phyloP scores from a whole-genome alignment of 2,797 vertebrate genomes.

The Protonibea diacanthus region DNA sequence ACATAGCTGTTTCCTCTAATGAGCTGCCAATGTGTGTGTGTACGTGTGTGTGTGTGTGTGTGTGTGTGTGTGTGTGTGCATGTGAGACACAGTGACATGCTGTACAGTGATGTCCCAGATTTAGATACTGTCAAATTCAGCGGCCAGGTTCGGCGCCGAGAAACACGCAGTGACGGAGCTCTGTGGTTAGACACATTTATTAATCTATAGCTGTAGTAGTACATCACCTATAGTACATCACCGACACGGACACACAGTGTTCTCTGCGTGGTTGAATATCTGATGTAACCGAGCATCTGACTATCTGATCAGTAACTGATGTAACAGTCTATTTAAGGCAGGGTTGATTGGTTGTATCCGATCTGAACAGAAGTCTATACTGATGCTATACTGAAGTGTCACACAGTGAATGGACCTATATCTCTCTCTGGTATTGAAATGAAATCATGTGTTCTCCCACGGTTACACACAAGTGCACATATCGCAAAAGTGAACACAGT shows the following conservation, averaged over 20 bases:
- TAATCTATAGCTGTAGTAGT: slow-evolving; percentile 16
- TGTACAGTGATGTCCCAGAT: slow-evolving; percentile 69
- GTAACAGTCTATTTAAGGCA: background rate
- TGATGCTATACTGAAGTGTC: background rate
- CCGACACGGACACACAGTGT: background rate
- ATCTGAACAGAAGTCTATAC: background rate
- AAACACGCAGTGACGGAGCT: background rate
- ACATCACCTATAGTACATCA: slow-evolving; percentile 2
- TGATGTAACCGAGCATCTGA: background rate
- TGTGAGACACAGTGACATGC: slow-evolving; percentile 44
- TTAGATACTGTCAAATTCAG: slow-evolving; percentile 58
- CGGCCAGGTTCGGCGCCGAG: slow-evolving; percentile 37
- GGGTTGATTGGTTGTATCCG: background rate
- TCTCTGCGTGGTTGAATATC: background rate
- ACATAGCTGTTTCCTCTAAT: slow-evolving; percentile 67
- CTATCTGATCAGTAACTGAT: background rate
- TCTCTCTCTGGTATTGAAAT: background rate
- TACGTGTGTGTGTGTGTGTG: slow-evolving; percentile 27
- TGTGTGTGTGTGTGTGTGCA: slow-evolving; percentile 36
- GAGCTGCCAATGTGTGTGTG: slow-evolving; percentile 62
- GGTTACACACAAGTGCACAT: background rate
- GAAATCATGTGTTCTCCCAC: background rate
- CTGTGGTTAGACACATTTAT: slow-evolving; percentile 29
- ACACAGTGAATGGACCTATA: background rate
- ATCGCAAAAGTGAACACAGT: too few relatives aligned